Evolutionary conservation across 2,797 vertebrate genomes (phyloP), one percentile per base, ranked within the genome.

Genomic region (Simalia tracyae): DNA sequence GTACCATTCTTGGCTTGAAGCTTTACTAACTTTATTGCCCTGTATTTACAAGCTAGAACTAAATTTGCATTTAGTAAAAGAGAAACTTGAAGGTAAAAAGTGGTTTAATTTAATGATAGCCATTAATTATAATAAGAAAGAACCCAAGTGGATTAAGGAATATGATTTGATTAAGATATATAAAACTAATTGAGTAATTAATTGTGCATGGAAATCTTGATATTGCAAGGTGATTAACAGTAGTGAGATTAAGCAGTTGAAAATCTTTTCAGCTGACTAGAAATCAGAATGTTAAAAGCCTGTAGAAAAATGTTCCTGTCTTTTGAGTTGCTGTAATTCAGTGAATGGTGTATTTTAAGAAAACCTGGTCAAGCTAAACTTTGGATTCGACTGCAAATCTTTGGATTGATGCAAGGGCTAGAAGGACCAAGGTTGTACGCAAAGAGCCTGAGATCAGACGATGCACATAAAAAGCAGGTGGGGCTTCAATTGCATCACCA

Each of bases 141-240:
- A 88, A 63, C 59, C 59, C 8, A 15, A 88, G 72, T 50, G 14
- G 57, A 91, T 91, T 85, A 90, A 90, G 60, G 84, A 26, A 81
- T 26, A 64, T 4, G 28, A 84, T 88, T 84, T 88, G n/a, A 88
- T 88, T 88, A 84, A 88, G 68, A 84, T 31, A 17, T 31, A 84
- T 84, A 88, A 88, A 91, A 88, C 68, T 88, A 88, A 91, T 84
- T 72, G 57, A 24, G 60, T 59, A 72, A 87, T 72, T 89, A 84
- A 88, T 63, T 89, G 60, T 84, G 46, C n/a, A 42, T n/a, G 60
- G 60, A 84, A 57, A 57, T 85, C 85, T 61, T 85, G 72, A 84
- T 84, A 84, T 84, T 72, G 72, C 72, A 92, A 64, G 59, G 60
- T 64, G 42, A 92, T 84, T 89, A 92, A 46, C 50, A n/a, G 50